These are phyloP conservation scores for Ctenochaetus hawaiiensis DNA, from an alignment of 2,797 vertebrate species.

Conservation along the genomic window DNA sequence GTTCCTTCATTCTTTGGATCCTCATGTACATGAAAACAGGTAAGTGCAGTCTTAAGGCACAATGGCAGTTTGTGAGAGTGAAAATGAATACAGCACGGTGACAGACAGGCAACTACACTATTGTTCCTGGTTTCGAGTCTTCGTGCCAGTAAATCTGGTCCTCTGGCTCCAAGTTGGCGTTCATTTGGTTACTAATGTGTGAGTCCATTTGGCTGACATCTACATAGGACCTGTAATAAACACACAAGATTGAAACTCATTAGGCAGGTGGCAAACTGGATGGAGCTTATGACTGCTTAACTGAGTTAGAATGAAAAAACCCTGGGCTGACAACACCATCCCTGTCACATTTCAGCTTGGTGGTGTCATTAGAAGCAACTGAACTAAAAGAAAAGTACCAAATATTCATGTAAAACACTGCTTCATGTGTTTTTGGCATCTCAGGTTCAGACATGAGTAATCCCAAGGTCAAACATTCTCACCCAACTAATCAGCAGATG, in stretches of 20 bases:
- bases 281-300: background rate
- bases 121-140: constrained; percentile 95
- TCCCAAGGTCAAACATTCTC: constrained; percentile 69
- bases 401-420: background rate
- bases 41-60: constrained; percentile 90
- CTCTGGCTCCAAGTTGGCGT: constrained; percentile 80
- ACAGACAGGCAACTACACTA: constrained; percentile 86
- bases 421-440: constrained; percentile 10
- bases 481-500: constrained; percentile 49
- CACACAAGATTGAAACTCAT: constrained; percentile 55
- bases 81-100: constrained; percentile 29
- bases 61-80: constrained; percentile 64
- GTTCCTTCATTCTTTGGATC: constrained; percentile 79
- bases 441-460: constrained; percentile 12
- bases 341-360: constrained; percentile 1
- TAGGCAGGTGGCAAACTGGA: constrained; percentile 20
- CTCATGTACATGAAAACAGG: constrained; percentile 55
- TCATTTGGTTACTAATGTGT: constrained; percentile 76
- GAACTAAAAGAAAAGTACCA: background rate
- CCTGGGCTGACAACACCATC: constrained; percentile 42
- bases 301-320: constrained; percentile 62
- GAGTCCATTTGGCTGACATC: constrained; percentile 87
- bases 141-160: constrained; percentile 95
- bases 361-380: background rate
- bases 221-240: constrained; percentile 85